phyloP scores from a whole-genome alignment of 2,888 invertebrate species.

The Lasius platythorax region DNA sequence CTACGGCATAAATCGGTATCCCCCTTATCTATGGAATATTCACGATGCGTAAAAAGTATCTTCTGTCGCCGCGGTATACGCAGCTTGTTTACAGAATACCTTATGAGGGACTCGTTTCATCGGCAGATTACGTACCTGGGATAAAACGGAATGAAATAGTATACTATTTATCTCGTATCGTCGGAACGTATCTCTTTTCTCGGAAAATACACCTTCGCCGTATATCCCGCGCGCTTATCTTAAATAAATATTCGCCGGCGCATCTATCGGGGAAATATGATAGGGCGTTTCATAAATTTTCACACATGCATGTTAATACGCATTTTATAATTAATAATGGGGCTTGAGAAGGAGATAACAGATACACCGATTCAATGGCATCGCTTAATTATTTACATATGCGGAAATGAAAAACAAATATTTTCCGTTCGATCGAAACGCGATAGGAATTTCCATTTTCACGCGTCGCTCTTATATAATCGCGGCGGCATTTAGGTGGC shows the following conservation, averaged over 20 bases:
- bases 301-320: not conserved
- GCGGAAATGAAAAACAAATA: not conserved
- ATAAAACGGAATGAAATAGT: constrained; percentile 47
- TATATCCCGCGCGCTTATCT: constrained; percentile 10
- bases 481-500: constrained; percentile 33
- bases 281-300: not conserved
- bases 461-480: constrained; percentile 40
- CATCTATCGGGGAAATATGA: not conserved
- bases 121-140: constrained; percentile 8
- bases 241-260: constrained; percentile 14
- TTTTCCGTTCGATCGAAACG: constrained; percentile 12
- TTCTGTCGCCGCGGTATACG: not conserved
- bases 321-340: constrained; percentile 1
- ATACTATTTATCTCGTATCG: constrained; percentile 4
- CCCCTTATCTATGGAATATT: constrained; percentile 22
- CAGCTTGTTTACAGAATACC: constrained; percentile 12
- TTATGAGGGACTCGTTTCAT: constrained; percentile 33
- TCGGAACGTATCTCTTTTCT: constrained; percentile 19
- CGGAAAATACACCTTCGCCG: not conserved
- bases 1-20: not conserved
- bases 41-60: constrained; percentile 20
- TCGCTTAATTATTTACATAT: not conserved
- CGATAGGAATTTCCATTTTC: constrained; percentile 1
- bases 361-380: not conserved
- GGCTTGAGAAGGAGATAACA: not conserved